phyloP scores from a whole-genome alignment of 2,797 vertebrate species.

The Hoplostethus mediterraneus region DNA sequence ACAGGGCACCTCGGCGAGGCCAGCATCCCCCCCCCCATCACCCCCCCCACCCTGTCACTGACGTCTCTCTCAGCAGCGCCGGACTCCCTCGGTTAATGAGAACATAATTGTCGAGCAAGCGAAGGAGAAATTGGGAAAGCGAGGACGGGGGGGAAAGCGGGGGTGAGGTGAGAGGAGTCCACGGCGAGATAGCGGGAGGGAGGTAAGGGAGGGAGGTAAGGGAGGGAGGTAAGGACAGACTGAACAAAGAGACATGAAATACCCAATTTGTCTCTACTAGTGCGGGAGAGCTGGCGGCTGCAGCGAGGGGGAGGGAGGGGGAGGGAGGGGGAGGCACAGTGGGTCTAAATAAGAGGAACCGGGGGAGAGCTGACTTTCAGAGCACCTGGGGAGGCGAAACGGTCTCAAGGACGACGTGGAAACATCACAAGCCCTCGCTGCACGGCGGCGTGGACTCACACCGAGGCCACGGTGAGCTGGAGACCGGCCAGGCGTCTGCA shows the following conservation, averaged over 20 bases:
- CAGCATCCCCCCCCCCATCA: constrained; percentile 41
- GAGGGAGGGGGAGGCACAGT: constrained; percentile 17
- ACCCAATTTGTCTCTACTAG: constrained; percentile 45
- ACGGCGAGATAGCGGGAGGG: constrained; percentile 30
- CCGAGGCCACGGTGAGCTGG: constrained; percentile 12
- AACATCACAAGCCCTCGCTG: constrained; percentile 65
- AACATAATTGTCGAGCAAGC: constrained; percentile 70
- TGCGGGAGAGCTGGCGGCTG: constrained; percentile 1
- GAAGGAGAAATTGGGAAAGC: constrained; percentile 43
- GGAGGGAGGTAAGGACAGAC: constrained; percentile 44
- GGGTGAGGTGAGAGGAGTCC: constrained; percentile 43
- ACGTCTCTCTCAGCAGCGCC: constrained; percentile 63
- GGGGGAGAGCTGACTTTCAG: constrained; percentile 63
- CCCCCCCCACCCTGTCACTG: constrained; percentile 33
- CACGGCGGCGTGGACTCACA: constrained; percentile 42
- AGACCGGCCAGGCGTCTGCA: constrained; percentile 37
- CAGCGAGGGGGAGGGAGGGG: too few species aligned
- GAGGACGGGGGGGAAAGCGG: constrained; percentile 18
- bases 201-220: too few species aligned
- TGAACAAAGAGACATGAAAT: constrained; percentile 50
- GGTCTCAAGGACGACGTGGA: constrained; percentile 75
- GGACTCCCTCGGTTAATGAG: constrained; percentile 64
- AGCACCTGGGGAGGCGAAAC: constrained; percentile 27
- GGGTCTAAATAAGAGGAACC: constrained; percentile 44
- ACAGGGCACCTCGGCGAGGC: constrained; percentile 54